Base-by-base conservation (phyloP, 1,140 invertebrate species). In the Galleria mellonella region DNA sequence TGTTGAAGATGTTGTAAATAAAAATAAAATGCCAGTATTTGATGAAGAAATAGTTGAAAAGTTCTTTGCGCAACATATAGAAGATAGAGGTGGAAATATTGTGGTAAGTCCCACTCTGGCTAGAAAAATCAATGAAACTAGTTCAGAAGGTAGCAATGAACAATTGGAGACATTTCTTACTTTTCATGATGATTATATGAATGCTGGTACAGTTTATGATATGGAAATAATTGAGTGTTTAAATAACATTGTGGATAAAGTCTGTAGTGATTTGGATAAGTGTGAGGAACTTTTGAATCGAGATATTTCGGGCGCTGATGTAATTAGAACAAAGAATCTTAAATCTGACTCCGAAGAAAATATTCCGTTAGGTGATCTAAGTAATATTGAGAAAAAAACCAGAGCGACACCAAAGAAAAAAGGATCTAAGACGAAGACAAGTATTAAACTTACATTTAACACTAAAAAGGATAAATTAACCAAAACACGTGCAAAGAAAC, bases 11-110 rank as follows among this genome's bases (percentile, higher is more conserved):
- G 9, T 17, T 9, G 7, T 29, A 31, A 53, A 32, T 14, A 6
- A 9, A 32, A 30, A 44, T 29, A 30, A 43, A 14, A 33, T 28
- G 9, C 15, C n/a, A 0, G 30, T 17, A 4, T 61, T 51, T n/a
- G 43, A 70, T 43, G 44, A 42, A 31, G 14, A 62, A 13, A 44
- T 35, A 3, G 53, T 77, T 8, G 75, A 82, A 56, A 37, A 67
- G 12, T 76, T 79, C 23, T 79, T 77, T 47, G 50, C 62, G 0
- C 60, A 77, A 41, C 68, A 77, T 42, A 55, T 65, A 15, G 62
- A 78, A 51, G 70, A 67, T 32, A 39, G 32, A 9, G 37, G 47
- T 7, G 46, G 51, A 0, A 55, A 69, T 13, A 23, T 68, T 9
- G 33, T 62, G 7, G 55, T 77, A 28, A 82, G 70, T 55, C 65